Percentiles rank a stretch among this genome's conserved stretches.
phyloP scores from a whole-genome alignment of 2,888 invertebrate species.

The Pseudolycoriella hygida region DNA sequence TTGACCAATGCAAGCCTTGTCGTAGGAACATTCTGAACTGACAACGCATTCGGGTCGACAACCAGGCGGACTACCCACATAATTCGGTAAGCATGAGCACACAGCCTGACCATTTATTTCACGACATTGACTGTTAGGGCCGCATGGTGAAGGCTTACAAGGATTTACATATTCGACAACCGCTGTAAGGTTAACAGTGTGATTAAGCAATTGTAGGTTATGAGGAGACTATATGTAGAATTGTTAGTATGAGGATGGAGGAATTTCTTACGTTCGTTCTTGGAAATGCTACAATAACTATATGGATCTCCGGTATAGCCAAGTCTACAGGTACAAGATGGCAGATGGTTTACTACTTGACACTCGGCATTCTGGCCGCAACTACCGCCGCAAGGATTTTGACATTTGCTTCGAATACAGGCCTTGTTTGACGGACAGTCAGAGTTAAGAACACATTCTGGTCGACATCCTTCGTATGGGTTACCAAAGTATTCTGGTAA shows the following conservation, averaged over 20 bases:
- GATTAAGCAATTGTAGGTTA: neutral
- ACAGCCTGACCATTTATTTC: constrained; percentile 42
- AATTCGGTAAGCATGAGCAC: constrained; percentile 42
- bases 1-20: constrained; percentile 46
- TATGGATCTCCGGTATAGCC: constrained; percentile 68
- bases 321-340: constrained; percentile 45
- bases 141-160: constrained; percentile 46
- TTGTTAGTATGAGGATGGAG: constrained; percentile 28
- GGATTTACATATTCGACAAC: constrained; percentile 24
- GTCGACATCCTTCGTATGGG: constrained; percentile 58
- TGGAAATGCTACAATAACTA: constrained; percentile 36
- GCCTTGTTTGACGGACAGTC: constrained; percentile 55
- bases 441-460: constrained; percentile 52
- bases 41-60: constrained; percentile 50
- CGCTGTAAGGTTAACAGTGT: neutral
- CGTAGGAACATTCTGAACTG: constrained; percentile 42
- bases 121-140: constrained; percentile 45
- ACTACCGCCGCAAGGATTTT: constrained; percentile 69
- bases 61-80: constrained; percentile 44
- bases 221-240: neutral
- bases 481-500: constrained; percentile 53
- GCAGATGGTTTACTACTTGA: constrained; percentile 52
- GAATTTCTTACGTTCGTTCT: constrained; percentile 35
- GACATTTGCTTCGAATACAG: constrained; percentile 62
- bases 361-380: constrained; percentile 60